These are phyloP conservation scores for Actias luna DNA, from an alignment of 2,888 invertebrate species.

Conservation along the genomic window DNA sequence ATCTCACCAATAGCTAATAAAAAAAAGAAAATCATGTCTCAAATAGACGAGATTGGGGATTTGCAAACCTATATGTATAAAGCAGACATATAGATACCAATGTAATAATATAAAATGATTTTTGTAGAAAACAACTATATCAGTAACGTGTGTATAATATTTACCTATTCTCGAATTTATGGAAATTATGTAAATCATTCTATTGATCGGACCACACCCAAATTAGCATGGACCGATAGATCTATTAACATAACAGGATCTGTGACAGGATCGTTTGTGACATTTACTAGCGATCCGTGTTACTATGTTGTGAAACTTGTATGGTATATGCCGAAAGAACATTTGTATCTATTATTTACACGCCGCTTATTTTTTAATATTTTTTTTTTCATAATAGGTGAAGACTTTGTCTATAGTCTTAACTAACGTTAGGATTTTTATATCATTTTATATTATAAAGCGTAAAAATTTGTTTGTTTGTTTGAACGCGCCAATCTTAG, in stretches of 20 bases:
- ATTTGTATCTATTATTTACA: neutral
- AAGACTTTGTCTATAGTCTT: no score
- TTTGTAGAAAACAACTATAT: neutral
- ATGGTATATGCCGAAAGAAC: neutral
- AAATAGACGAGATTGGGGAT: no score
- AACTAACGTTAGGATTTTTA: no score
- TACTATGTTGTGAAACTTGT: slow-evolving; percentile 9
- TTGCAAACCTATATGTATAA: neutral
- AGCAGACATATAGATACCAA: neutral
- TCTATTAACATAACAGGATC: slow-evolving; percentile 51
- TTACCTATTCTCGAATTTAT: neutral
- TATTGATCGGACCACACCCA: slow-evolving; percentile 36
- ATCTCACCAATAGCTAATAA: no score
- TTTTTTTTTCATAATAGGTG: neutral
- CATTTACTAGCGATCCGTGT: slow-evolving; percentile 30
- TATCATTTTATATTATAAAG: no score
- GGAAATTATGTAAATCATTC: slow-evolving; percentile 37
- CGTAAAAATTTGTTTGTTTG: no score
- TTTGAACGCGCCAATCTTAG: no score
- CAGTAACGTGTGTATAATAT: neutral
- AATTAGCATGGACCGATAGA: slow-evolving; percentile 22
- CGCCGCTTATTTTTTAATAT: neutral
- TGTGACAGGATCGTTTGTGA: slow-evolving; percentile 33
- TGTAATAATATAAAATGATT: neutral
- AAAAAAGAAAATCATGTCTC: no score